Conservation (phyloP, 2,888 invertebrate genomes). For the Spisula subtruncata region DNA sequence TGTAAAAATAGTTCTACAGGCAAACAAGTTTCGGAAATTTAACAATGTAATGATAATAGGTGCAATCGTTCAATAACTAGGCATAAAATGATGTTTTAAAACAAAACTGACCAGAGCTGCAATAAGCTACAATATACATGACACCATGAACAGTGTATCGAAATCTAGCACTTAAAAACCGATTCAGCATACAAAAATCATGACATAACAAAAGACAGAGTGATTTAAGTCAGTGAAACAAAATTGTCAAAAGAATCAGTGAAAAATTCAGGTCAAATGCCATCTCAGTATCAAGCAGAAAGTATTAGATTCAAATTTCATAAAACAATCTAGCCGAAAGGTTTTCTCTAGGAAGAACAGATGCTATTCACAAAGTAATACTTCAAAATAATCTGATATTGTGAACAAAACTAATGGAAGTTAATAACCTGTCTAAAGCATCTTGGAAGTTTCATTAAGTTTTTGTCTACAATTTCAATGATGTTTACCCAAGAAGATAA, state of each 20-base stretch:
- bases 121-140: neutral
- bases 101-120: neutral
- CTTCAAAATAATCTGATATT: neutral
- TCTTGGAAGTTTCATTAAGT: neutral
- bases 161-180: neutral
- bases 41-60: neutral
- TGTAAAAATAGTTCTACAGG: neutral
- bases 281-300: neutral
- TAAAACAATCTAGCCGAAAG: too few species aligned
- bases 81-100: neutral
- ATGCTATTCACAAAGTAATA: too few species aligned
- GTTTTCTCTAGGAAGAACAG: too few species aligned
- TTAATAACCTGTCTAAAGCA: neutral
- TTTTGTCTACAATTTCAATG: neutral
- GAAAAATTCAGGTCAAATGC: neutral
- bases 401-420: neutral
- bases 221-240: neutral
- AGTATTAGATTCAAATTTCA: neutral
- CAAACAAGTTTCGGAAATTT: slow-evolving; percentile 2
- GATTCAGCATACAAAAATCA: neutral
- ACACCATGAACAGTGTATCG: neutral
- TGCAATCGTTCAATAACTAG: neutral
- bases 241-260: neutral
- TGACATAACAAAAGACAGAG: neutral
- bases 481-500: neutral